phyloP scores from a whole-genome alignment of 2,113 vertebrate genomes.

The Neogobius melanostomus region DNA sequence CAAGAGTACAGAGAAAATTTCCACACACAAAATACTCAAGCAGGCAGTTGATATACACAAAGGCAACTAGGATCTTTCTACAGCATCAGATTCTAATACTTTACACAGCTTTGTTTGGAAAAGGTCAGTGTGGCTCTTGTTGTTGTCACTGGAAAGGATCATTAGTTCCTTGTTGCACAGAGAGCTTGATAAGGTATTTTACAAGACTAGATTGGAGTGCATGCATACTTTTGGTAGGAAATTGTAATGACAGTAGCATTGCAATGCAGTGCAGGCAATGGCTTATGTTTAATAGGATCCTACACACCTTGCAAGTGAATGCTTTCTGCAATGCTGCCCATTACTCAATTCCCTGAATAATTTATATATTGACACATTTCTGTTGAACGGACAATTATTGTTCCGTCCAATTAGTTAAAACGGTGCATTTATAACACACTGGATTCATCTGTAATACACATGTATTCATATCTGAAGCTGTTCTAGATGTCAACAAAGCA shows the following conservation, averaged over 20 bases:
- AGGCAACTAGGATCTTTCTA: slow-evolving; percentile 99
- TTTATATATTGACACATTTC: slow-evolving; percentile 11
- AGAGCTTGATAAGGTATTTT: slow-evolving; percentile 68
- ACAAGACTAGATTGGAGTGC: slow-evolving; percentile 36
- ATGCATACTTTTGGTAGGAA: slow-evolving; percentile 67
- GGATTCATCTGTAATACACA: slow-evolving; percentile 15
- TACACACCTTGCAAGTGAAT: slow-evolving; percentile 67
- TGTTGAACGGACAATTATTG: slow-evolving; percentile 4
- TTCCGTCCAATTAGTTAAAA: slow-evolving; percentile 26
- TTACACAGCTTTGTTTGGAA: slow-evolving; percentile 93
- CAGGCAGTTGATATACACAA: slow-evolving; percentile 99
- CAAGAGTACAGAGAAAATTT: slow-evolving; percentile 93
- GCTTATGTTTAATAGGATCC: slow-evolving; percentile 66
- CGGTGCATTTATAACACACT: slow-evolving; percentile 2
- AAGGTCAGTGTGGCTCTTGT: slow-evolving; percentile 86
- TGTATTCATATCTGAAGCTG: slow-evolving; percentile 63
- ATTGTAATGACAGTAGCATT: slow-evolving; percentile 59
- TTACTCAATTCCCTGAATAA: slow-evolving; percentile 38
- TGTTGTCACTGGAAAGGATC: slow-evolving; percentile 49
- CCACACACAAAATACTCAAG: slow-evolving; percentile 99
- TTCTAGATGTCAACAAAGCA: slow-evolving; percentile 50
- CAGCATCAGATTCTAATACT: slow-evolving; percentile 97
- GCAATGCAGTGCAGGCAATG: slow-evolving; percentile 70
- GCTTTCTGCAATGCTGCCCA: slow-evolving; percentile 66
- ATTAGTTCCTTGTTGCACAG: slow-evolving; percentile 77